These are phyloP conservation scores for Drosophila biarmipes DNA, from an alignment of 1,140 invertebrate species.

Conservation along the genomic window DNA sequence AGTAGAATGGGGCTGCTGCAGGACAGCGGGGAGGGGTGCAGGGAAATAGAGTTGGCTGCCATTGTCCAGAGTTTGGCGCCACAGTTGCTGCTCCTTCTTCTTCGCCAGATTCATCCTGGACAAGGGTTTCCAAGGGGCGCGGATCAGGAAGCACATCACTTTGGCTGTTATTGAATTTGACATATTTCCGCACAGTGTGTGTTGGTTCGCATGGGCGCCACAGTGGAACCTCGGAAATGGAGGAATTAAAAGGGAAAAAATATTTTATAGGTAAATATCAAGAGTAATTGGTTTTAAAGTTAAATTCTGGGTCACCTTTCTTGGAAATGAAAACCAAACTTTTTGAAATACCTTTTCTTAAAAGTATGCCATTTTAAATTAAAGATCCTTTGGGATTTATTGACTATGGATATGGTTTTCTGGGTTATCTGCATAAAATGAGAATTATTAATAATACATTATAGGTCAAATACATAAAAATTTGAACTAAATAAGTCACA, in stretches of 20 bases:
- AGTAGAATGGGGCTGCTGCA: slow-evolving; percentile 27
- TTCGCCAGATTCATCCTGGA: slow-evolving; percentile 10
- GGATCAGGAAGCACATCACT: slow-evolving; percentile 54
- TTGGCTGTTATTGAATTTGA: slow-evolving; percentile 75
- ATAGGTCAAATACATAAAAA: too few species aligned
- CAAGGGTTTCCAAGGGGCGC: neutral
- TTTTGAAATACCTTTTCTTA: too few species aligned
- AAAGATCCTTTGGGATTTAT: too few species aligned
- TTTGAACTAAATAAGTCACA: too few species aligned
- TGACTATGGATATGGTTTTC: neutral
- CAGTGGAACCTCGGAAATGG: neutral
- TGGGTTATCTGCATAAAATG: too few species aligned
- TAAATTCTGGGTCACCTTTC: neutral
- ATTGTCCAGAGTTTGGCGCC: slow-evolving; percentile 72
- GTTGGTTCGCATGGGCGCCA: slow-evolving; percentile 11
- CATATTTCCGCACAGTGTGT: slow-evolving; percentile 52
- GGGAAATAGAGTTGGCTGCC: slow-evolving; percentile 23
- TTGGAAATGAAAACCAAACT: neutral
- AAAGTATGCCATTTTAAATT: too few species aligned
- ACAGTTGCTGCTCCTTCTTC: slow-evolving; percentile 35
- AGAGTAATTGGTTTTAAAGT: too few species aligned
- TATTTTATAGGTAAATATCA: too few species aligned
- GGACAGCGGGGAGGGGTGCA: slow-evolving; percentile 1
- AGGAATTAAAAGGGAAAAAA: neutral
- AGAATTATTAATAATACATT: too few species aligned